These are phyloP conservation scores for Brachyistius frenatus DNA, from an alignment of 2,113 vertebrate genomes.

Conservation along the genomic window DNA sequence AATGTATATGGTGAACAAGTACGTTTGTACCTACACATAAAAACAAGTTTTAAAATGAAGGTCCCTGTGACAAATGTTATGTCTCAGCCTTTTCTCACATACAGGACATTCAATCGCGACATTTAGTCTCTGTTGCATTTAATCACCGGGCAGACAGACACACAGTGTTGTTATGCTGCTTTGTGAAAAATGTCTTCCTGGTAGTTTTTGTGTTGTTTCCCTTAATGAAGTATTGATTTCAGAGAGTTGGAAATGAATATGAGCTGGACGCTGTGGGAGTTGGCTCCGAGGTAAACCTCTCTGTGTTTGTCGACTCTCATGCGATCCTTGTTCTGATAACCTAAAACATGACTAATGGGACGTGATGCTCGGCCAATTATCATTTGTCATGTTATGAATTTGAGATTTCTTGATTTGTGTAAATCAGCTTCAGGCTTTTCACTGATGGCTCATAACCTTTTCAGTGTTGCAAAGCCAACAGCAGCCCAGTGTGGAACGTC, in stretches of 20 bases:
- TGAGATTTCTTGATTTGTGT: constrained; percentile 31
- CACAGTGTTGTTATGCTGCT: background rate
- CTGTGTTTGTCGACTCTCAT: background rate
- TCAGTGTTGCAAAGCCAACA: background rate
- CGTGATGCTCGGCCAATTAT: background rate
- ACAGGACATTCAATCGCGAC: too few relatives aligned
- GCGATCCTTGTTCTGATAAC: background rate
- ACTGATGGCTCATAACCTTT: constrained; percentile 4
- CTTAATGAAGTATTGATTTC: constrained; percentile 53
- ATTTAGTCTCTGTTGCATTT: constrained; percentile 1
- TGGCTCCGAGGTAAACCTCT: constrained; percentile 13
- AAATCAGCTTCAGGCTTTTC: constrained; percentile 35
- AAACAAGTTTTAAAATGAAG: background rate
- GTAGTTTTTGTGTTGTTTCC: constrained; percentile 8
- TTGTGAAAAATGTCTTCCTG: background rate
- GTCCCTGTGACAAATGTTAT: background rate
- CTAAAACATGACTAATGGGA: constrained; percentile 1
- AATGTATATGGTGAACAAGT: background rate
- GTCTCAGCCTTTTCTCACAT: too few relatives aligned
- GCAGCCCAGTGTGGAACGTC: background rate
- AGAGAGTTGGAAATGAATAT: constrained; percentile 32
- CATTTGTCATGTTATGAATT: constrained; percentile 33
- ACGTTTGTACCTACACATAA: background rate
- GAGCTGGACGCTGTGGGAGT: constrained; percentile 17
- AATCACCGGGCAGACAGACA: background rate